Evolutionary conservation across 2,888 invertebrate species (phyloP), one percentile per base, ranked within the genome.

Genomic region (Diadegma fenestrale): DNA sequence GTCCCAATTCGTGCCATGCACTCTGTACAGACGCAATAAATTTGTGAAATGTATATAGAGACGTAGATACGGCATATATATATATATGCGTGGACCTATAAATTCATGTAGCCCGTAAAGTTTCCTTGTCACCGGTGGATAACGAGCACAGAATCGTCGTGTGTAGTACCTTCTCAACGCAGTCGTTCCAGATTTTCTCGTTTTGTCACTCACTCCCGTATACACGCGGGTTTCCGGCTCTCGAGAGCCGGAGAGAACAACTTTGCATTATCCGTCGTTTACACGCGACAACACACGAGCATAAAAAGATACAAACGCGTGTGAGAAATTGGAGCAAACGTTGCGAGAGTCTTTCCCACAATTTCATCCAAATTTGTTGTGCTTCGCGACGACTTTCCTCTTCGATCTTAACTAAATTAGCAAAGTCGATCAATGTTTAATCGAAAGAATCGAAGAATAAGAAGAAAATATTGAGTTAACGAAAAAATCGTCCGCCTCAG

Each of bases 121-220:
- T 79, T 82, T 68, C 58, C 71, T 85, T 75, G 82, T 79, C 82
- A 71, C 63, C 64, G 69, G 30, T 71, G 79, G 71, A 79, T 82
- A 82, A 85, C 75, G 71, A 79, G 71, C 30, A 48, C 85, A 61
- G 76, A 66, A 81, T 68, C 78, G 26, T 33, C 66, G 64, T 73
- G n/a, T 78, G 37, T 64, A 58, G 64, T 71, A 30, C 19, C 63
- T 26, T 51, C 69, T 45, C 22, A 43, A 45, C 30, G 51, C 45
- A 51, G 43, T 73, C 69, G 68, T 63, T 85, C 81, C 81, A 82
- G 79, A 82, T 85, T 75, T 64, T 61, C 73, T 63, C 75, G 82
- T 48, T 79, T 64, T 68, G 77, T 79, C 78, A 30, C 79, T 82
- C 82, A 76, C 79, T 78, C 78, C 51, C 77, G 37, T 71, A 26